Evolutionary conservation across 2,888 invertebrate genomes (phyloP), one percentile per base, ranked within the genome.

Genomic region (Teinopalpus imperialis): DNA sequence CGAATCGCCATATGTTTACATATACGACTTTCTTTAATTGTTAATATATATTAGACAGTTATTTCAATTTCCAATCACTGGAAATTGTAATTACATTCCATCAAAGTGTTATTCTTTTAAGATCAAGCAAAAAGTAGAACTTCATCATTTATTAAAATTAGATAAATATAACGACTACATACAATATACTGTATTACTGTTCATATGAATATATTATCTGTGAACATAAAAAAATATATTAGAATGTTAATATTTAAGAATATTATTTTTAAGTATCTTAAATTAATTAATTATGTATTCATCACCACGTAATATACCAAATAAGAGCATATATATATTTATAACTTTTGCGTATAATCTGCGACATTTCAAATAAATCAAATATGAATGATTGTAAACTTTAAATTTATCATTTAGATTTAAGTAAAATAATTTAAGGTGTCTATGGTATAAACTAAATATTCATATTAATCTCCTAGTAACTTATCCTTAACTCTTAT

Each of bases 361-460:
- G n/a, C 30, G 24, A 6, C 21, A 14, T 7, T 10, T 30, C 2
- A 12, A 36, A 18, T 36, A 36, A 44, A 49, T 60, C 57, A 56
- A 59, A 59, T 59, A 56, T 59, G 56, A 59, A 59, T 56, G 55
- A 52, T 58, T 18, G 9, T 9, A 16, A 18, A 1, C 7, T 27
- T 10, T 26, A 18, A 27, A 24, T 8, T 13, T 24, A 5, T 39
- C 10, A 21, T 21, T 29, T 18, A 37, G 4, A 23, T 14, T 24
- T 14, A 24, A 14, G 24, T 16, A 7, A 16, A 24, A 14, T 13
- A 24, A 35, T 26, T 9, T n/a, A n/a, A n/a, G n/a, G n/a, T n/a
- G n/a, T n/a, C n/a, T n/a, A n/a, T n/a, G n/a, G n/a, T n/a, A n/a
- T n/a, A n/a, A n/a, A n/a, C 1, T 16, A 26, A 8, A 9, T 18